A percentile compares a stretch with the other conserved stretches of the same genome.
These are phyloP conservation scores for Trichonephila clavata DNA, from an alignment of 1,140 invertebrate genomes.

Conservation along the genomic window DNA sequence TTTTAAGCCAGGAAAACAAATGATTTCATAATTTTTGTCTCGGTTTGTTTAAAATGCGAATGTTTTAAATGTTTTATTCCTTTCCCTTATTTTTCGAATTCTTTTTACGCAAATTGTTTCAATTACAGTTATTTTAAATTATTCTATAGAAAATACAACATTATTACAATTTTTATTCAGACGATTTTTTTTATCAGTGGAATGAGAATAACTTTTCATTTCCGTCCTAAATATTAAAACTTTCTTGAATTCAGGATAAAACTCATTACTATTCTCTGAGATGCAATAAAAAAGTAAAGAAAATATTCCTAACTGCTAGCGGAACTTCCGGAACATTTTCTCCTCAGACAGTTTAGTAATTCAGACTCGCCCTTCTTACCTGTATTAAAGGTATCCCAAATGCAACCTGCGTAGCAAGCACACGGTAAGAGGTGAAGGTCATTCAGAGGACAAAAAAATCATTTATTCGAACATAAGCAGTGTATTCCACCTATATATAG, in stretches of 20 bases:
- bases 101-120: too few species aligned
- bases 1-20: too few species aligned
- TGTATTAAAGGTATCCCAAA: slow-evolving; percentile 1
- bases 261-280: slow-evolving; percentile 7
- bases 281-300: background rate
- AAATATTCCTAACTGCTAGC: slow-evolving; percentile 16
- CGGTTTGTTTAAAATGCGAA: too few species aligned
- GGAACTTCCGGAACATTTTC: slow-evolving; percentile 57
- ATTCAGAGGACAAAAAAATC: slow-evolving; percentile 37
- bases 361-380: slow-evolving; percentile 48
- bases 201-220: too few species aligned
- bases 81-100: too few species aligned
- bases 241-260: background rate
- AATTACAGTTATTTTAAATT: too few species aligned
- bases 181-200: too few species aligned
- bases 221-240: too few species aligned
- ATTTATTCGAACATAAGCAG: slow-evolving; percentile 12
- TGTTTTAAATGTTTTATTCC: too few species aligned
- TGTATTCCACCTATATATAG: background rate
- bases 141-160: too few species aligned
- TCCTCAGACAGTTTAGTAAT: background rate
- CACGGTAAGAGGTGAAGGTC: slow-evolving; percentile 71
- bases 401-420: slow-evolving; percentile 43
- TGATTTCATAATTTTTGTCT: too few species aligned
- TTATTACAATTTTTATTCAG: too few species aligned